Evolutionary conservation across 2,113 vertebrate species (phyloP).

Genomic region (Euleptes europaea): DNA sequence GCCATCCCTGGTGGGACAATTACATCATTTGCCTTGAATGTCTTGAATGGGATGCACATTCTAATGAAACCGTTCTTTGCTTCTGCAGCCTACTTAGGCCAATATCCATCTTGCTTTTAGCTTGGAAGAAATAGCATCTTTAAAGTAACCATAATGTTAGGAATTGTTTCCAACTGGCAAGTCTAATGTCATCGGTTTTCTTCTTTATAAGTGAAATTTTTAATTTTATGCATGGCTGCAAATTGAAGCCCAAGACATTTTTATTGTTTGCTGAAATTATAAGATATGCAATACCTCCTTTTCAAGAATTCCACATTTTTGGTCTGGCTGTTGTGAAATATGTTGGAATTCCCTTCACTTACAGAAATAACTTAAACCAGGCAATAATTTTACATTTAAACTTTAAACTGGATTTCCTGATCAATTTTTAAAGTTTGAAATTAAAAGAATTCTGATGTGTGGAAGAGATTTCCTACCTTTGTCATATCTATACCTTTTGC

Average conservation of each 20-base stretch:
- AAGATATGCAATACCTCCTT: background rate
- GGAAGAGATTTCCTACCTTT: background rate
- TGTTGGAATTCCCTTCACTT: background rate
- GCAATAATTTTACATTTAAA: background rate
- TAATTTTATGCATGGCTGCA: background rate
- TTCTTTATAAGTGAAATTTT: background rate
- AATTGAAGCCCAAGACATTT: background rate
- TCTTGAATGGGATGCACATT: background rate
- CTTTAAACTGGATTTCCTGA: background rate
- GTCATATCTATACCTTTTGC: background rate
- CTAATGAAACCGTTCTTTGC: background rate
- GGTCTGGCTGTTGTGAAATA: background rate
- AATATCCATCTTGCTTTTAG: background rate
- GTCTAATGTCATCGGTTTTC: background rate
- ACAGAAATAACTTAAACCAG: background rate
- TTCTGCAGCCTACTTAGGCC: background rate
- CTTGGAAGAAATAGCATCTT: background rate
- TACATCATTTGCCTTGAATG: background rate
- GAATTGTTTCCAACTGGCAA: background rate
- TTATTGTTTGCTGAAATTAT: background rate
- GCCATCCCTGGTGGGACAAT: background rate
- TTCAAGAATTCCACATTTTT: background rate
- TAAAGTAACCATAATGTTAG: background rate
- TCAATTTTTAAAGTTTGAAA: background rate
- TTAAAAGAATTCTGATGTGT: background rate